phyloP scores from a whole-genome alignment of 2,113 vertebrate species.

The Okapia johnstoni region DNA sequence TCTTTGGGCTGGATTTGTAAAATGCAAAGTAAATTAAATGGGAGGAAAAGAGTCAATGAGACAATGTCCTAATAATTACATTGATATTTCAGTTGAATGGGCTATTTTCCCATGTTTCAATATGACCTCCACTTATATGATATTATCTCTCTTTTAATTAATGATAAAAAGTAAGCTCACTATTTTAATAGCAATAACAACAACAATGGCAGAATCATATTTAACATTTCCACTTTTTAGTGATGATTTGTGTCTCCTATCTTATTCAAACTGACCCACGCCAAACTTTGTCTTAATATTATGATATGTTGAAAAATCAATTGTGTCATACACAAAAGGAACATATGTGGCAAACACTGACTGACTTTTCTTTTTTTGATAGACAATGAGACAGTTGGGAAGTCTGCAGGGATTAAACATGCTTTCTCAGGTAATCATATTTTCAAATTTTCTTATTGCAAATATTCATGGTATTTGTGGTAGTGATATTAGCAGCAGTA shows the following conservation, averaged over 20 bases:
- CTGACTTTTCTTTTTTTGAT: slow-evolving; percentile 43
- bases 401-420: slow-evolving; percentile 64
- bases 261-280: neutral
- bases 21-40: neutral
- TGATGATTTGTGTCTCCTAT: neutral
- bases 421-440: slow-evolving; percentile 64
- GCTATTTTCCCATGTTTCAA: slow-evolving; percentile 10
- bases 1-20: slow-evolving; percentile 4
- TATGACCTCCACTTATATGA: neutral
- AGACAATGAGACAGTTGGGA: slow-evolving; percentile 68
- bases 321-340: neutral
- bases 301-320: neutral
- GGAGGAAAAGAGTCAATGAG: neutral
- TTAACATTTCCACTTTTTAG: neutral
- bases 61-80: neutral
- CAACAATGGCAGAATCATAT: neutral
- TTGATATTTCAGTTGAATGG: neutral
- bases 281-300: neutral
- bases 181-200: neutral
- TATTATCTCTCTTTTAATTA: slow-evolving; percentile 1
- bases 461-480: neutral
- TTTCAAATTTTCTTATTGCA: slow-evolving; percentile 30
- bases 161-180: neutral
- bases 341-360: slow-evolving; percentile 1
- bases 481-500: neutral